Base-by-base conservation (phyloP, 2,888 invertebrate genomes). In the Melieria crassipennis region DNA sequence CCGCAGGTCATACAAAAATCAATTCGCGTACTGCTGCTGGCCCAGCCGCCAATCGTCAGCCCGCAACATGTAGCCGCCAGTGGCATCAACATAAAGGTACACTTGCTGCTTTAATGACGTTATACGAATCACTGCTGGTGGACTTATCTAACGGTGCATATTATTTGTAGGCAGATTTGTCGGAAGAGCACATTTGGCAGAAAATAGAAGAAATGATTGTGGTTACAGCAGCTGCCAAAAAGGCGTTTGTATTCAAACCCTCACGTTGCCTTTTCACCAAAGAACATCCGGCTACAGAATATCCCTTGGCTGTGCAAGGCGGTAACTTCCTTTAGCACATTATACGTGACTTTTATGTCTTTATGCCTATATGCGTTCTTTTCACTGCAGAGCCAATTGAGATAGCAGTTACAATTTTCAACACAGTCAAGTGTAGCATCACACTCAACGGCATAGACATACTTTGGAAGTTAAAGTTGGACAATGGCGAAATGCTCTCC, bases 201-300 rank as follows among this genome's bases (percentile, higher is more conserved):
- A 91, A 91, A 81, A 88, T 95, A 48, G 95, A 95, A 84, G 93
- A 95, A 86, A 91, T 92, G 87, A 84, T 94, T 43, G 88, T 94
- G 6, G 90, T 92, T 73, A 92, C 91, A 75, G 92, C 91, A 73
- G 91, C 91, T 4, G 90, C 90, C 71, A 92, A 92, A 64, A 88
- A 90, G 4, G 88, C 91, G 42, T 90, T 93, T 88, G 90, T 93
- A 75, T 95, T 95, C 84, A 93, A 92, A 81, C 95, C 96, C 0
- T 91, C 92, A 1, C 88, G 92, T 46, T 92, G 93, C 75, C 88
- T 96, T 67, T 93, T 93, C 82, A 92, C 91, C 0, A 89, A 89
- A 75, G 88, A 88, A 70, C 91, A 91, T 70, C 91, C 93, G 75
- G 91, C 91, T 77, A 88, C 87, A 62, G 87, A 88, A 64, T 90